Percentiles rank a stretch among this genome's conserved stretches.
phyloP scores from a whole-genome alignment of 2,113 vertebrate genomes.

The Nibea albiflora region DNA sequence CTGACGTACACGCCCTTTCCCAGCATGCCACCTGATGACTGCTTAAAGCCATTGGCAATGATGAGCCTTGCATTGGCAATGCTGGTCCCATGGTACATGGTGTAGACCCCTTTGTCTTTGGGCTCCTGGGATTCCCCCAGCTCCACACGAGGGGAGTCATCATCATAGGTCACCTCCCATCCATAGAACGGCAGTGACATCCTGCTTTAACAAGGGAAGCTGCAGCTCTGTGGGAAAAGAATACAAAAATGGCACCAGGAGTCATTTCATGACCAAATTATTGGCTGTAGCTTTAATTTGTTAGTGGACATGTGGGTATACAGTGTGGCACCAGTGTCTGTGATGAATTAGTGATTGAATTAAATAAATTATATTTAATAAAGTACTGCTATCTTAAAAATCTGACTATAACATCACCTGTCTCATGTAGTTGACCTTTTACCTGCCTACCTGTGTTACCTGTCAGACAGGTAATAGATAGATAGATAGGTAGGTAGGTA shows the following conservation, averaged over 20 bases:
- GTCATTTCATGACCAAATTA: not conserved
- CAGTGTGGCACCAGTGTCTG: no score
- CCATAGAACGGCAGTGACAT: constrained; percentile 57
- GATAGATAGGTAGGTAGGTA: no score
- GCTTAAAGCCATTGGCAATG: constrained; percentile 68
- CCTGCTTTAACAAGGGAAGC: not conserved
- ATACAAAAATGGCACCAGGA: not conserved
- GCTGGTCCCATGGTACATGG: constrained; percentile 47
- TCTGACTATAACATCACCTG: no score
- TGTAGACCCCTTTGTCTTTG: constrained; percentile 22
- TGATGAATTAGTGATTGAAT: no score
- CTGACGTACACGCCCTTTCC: constrained; percentile 80
- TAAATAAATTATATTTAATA: no score
- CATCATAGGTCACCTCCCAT: constrained; percentile 60
- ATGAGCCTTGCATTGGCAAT: constrained; percentile 41
- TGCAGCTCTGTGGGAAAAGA: not conserved
- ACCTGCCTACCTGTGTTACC: no score
- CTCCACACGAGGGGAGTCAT: not conserved
- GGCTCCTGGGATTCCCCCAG: constrained; percentile 12
- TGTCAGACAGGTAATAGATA: no score
- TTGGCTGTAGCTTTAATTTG: no score
- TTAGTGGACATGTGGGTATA: no score
- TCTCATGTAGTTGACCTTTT: no score
- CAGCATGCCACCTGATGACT: constrained; percentile 75
- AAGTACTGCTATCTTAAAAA: no score